Base-by-base conservation (phyloP, 2,888 invertebrate species). In the Pimpla rufipes region DNA sequence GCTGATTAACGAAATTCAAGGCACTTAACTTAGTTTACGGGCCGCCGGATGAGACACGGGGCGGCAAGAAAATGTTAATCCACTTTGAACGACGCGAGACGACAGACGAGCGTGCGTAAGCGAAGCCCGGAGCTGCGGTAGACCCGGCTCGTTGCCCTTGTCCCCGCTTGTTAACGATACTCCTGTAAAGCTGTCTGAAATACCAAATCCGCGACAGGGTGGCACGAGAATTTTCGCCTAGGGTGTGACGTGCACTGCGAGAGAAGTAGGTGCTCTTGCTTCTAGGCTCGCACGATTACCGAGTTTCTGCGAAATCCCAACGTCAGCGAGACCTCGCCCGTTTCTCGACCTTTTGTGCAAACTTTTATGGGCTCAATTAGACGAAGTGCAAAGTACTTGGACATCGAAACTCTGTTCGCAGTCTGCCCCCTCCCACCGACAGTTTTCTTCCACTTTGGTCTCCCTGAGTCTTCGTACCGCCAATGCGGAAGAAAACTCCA, bases 181-280 rank as follows among this genome's bases (percentile, higher is more conserved):
- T 73, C 57, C 62, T 74, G 81, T 84, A 77, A 84, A 78, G 73
- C 81, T 81, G 74, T 81, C 78, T 16, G 47, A 79, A 81, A 81
- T 84, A 66, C 81, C 50, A 81, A 84, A 81, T 81, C 68, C 81
- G 35, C 59, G 59, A 59, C 59, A 16, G 59, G 16, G 59, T 59
- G 59, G 35, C 59, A 35, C 16, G 52, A 76, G 35, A 76, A 52
- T 66, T 55, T 50, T n/a, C 47, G 29, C 57, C 52, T n/a, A 23
- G 52, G 66, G 66, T 76, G 64, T 76, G 66, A 29, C 64, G 66
- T 76, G 64, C n/a, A 76, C 64, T 37, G 64, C 29, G 16, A 37
- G 18, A 62, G 29, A 50, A 55, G 55, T 23, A 55, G 45, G 11
- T 16, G 55, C 13, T 5, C 3, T 37, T 55, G 18, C 35, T 55